Evolutionary conservation across 1,140 invertebrate species (phyloP).

Genomic region (Drosophila tsacasi): DNA sequence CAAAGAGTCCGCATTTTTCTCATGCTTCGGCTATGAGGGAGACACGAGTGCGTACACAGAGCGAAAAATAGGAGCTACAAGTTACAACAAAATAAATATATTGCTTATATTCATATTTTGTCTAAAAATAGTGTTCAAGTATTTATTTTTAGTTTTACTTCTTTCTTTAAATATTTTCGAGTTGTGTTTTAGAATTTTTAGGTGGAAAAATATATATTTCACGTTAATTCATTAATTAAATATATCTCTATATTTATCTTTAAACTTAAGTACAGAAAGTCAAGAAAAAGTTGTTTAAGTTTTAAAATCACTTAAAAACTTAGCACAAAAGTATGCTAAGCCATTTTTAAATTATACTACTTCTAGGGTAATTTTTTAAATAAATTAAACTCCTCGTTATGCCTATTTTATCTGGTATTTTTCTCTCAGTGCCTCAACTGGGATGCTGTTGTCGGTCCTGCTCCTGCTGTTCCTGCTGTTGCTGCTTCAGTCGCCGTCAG

Average conservation of each 20-base stretch:
- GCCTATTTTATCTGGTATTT: background rate
- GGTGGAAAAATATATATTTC: too few species aligned
- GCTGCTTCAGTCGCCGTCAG: constrained; percentile 39
- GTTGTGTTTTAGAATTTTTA: too few species aligned
- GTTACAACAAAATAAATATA: background rate
- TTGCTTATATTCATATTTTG: too few species aligned
- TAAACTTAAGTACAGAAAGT: background rate
- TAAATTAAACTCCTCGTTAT: background rate
- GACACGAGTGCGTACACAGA: constrained; percentile 25
- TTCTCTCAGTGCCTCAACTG: constrained; percentile 27
- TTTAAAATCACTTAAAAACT: too few species aligned
- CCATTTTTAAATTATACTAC: too few species aligned
- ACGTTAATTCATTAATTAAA: background rate
- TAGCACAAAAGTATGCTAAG: too few species aligned
- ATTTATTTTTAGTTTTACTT: background rate
- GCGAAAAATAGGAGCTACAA: background rate
- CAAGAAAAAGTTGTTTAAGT: too few species aligned
- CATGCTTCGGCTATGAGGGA: constrained; percentile 36
- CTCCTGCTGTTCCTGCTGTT: constrained; percentile 5
- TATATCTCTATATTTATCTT: too few species aligned
- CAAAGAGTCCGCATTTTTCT: constrained; percentile 26
- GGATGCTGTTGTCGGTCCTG: constrained; percentile 57
- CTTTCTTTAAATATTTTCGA: background rate
- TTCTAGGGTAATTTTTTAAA: background rate
- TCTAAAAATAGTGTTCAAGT: too few species aligned